Base-by-base conservation (phyloP, 2,797 vertebrate genomes). In the Tarsius wallacei region DNA sequence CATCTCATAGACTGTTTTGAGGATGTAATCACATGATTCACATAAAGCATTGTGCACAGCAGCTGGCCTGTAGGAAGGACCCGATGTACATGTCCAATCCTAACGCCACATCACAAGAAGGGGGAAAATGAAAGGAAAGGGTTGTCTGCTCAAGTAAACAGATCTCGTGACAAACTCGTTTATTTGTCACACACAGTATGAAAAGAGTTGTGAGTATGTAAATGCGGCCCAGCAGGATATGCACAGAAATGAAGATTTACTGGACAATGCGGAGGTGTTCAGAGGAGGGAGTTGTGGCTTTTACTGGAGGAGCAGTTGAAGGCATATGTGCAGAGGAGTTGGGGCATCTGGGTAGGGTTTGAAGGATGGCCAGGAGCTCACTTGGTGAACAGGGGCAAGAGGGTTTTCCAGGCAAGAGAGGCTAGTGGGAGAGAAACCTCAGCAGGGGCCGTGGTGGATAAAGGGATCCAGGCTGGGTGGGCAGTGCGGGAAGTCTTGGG, bases 401-500 rank as follows among this genome's bases (percentile, higher is more conserved):
- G 55, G 13, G 31, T 16, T 33, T 28, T n/a, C 31, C 33, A 36
- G 36, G 21, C 42, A 14, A 0, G 15, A 16, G 55, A 15, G 31
- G 49, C 19, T 76, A 66, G 17, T 66, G 31, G 49, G 22, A 78
- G 74, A 49, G 12, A 16, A 24, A 28, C 14, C n/a, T 26, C 21
- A 1, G 0, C 0, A 10, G 36, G 61, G 33, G 71, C 26, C 71
- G 2, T 26, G 21, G 78, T 0, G 0, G 26, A 26, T 1, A 1
- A 1, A 53, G 7, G n/a, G 10, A 17, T 0, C 2, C 36, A 5
- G 42, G 0, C 0, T 0, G n/a, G 59, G 3, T 51, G 64, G 53
- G 51, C 3, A 7, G 57, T 0, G 0, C 10, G 1, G 4, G 5
- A 49, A 9, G 14, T 11, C 33, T 31, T 59, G 7, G 64, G n/a